phyloP scores from a whole-genome alignment of 2,888 invertebrate species.

The Drosophila koepferae region DNA sequence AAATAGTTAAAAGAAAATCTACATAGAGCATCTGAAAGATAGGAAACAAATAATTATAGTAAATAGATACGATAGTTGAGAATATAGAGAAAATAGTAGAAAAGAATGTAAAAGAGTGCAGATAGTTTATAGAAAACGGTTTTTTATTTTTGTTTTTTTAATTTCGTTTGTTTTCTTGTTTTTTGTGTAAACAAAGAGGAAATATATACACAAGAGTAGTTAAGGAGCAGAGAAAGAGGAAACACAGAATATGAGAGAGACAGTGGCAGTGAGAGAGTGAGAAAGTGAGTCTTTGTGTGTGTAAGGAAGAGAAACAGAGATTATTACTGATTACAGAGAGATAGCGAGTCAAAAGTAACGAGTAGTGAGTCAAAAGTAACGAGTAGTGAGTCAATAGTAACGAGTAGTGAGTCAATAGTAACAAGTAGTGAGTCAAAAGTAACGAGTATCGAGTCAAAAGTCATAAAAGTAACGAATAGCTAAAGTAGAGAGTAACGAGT shows the following conservation, averaged over 20 bases:
- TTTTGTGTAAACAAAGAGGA: constrained; percentile 33
- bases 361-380: not conserved
- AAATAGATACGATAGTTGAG: constrained; percentile 10
- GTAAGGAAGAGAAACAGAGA: not conserved
- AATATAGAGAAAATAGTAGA: constrained; percentile 1
- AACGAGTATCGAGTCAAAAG: not conserved
- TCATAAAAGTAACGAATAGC: not conserved
- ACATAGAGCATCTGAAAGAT: not conserved
- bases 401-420: not conserved
- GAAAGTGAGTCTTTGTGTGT: not conserved
- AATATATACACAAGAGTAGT: constrained; percentile 65
- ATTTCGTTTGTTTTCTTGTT: not conserved
- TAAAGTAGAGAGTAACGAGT: not conserved
- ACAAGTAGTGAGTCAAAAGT: not conserved
- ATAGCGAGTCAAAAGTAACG: constrained; percentile 1
- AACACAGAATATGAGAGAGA: not conserved
- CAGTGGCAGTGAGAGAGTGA: constrained; percentile 1
- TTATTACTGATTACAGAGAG: not conserved
- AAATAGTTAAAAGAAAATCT: not conserved
- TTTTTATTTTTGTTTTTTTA: constrained; percentile 33
- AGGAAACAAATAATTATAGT: not conserved
- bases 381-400: not conserved
- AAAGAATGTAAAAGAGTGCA: constrained; percentile 8
- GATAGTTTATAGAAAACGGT: constrained; percentile 33
- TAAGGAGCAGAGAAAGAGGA: constrained; percentile 8